Percentiles rank a stretch among this genome's conserved stretches.
Evolutionary conservation across 1,140 invertebrate genomes (phyloP).

Genomic region (Drosophila bipectinata): DNA sequence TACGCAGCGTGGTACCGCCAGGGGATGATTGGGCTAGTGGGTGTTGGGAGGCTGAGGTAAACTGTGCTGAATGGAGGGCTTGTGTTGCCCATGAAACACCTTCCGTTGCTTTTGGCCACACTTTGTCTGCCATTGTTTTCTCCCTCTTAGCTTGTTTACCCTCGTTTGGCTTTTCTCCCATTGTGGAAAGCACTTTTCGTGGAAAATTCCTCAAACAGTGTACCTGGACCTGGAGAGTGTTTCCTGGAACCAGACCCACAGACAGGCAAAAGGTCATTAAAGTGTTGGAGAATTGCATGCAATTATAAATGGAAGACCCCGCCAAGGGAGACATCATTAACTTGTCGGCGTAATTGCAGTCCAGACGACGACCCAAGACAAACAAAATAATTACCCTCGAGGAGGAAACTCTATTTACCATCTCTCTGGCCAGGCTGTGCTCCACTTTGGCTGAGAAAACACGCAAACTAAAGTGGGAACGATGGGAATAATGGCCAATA

Average conservation of each 20-base stretch:
- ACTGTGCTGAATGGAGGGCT: conserved; percentile 25
- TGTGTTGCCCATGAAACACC: conserved; percentile 60
- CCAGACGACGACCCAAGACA: conserved; percentile 5
- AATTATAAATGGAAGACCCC: conserved; percentile 25
- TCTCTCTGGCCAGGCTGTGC: background rate
- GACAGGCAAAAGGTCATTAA: conserved; percentile 32
- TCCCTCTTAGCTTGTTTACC: conserved; percentile 11
- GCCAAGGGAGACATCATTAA: conserved; percentile 36
- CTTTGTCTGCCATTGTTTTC: conserved; percentile 46
- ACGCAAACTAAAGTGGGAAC: background rate
- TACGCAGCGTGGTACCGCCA: conserved; percentile 61
- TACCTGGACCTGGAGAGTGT: no score
- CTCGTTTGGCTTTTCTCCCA: conserved; percentile 8
- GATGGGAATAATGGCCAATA: conserved; percentile 32
- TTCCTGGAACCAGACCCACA: conserved; percentile 28
- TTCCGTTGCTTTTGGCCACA: conserved; percentile 37
- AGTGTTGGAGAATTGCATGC: conserved; percentile 34
- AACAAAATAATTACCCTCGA: conserved; percentile 45
- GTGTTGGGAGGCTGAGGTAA: conserved; percentile 16
- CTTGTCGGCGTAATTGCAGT: conserved; percentile 51
- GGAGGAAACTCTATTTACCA: conserved; percentile 10
- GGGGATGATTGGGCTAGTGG: conserved; percentile 39
- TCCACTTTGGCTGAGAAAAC: background rate
- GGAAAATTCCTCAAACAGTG: conserved; percentile 31
- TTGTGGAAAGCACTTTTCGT: conserved; percentile 40